A percentile compares a stretch with the other conserved stretches of the same genome.
phyloP scores from a whole-genome alignment of 2,888 invertebrate genomes.

The Agonopterix alstromeriana region DNA sequence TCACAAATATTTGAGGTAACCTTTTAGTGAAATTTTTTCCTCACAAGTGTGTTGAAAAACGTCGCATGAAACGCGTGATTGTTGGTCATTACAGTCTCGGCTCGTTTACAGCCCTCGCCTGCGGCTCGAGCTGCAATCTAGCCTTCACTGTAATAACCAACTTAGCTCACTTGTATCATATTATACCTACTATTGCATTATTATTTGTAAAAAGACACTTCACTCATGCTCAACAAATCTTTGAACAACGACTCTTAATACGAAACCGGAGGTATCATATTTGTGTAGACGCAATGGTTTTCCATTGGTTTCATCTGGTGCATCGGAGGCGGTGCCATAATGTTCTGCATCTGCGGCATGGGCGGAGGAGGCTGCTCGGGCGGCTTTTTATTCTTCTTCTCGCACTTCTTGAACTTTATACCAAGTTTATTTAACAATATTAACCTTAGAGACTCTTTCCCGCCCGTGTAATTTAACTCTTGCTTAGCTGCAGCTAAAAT shows the following conservation, averaged over 20 bases:
- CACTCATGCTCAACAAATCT: background rate
- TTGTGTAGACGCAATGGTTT: conserved; percentile 57
- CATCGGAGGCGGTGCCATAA: conserved; percentile 31
- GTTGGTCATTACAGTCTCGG: too few relatives aligned
- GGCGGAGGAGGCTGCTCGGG: conserved; percentile 26
- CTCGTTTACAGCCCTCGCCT: too few relatives aligned
- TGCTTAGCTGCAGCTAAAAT: conserved; percentile 60
- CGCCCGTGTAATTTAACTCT: conserved; percentile 59
- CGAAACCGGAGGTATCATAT: conserved; percentile 62
- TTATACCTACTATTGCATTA: too few relatives aligned
- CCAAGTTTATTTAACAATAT: conserved; percentile 65
- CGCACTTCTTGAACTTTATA: conserved; percentile 68
- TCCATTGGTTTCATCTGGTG: conserved; percentile 33
- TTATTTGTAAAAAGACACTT: too few relatives aligned
- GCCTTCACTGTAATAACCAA: too few relatives aligned
- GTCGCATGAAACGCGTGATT: too few relatives aligned
- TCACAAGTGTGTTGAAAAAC: too few relatives aligned
- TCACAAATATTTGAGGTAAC: too few relatives aligned
- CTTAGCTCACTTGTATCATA: too few relatives aligned
- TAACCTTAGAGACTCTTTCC: conserved; percentile 60
- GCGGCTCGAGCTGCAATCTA: too few relatives aligned
- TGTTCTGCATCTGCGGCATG: conserved; percentile 17
- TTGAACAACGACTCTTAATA: conserved; percentile 25
- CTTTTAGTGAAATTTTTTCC: too few relatives aligned
- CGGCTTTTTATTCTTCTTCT: conserved; percentile 55